Base-by-base conservation (phyloP, 2,888 invertebrate species). In the Caradrina kadenii region DNA sequence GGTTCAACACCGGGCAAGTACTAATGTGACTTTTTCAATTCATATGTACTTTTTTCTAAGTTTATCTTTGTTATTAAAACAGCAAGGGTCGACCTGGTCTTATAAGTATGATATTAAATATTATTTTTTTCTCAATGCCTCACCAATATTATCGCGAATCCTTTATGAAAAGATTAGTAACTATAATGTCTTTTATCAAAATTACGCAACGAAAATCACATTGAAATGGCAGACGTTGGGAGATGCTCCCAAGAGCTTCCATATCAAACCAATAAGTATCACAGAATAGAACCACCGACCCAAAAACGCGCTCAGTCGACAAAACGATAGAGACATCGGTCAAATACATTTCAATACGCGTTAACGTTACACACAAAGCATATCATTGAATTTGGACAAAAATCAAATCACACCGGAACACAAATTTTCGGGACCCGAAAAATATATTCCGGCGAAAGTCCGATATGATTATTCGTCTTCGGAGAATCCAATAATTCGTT, bases 401-500 rank as follows among this genome's bases (percentile, higher is more conserved):
- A 88, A 87, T 88, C 87, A 87, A 88, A 89, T 86, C 76, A 75
- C 56, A 63, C 65, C 63, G 72, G 77, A 73, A 80, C 52, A 65
- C 61, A 77, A 80, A 80, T 63, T 75, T 82, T 77, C n/a, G 73
- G 63, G 39, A 59, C 72, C 76, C 55, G 68, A 84, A 83, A 81
- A 83, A 81, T 79, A 83, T 83, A 93, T 93, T 90, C 91, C 80
- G 83, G 82, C 76, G 82, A 87, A 90, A 87, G 90, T 91, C 89
- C 89, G 90, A 91, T 90, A 90, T 88, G 88, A 89, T 89, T 88
- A 89, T 89, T 86, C 89, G 90, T 87, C 89, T 90, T 90, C 91
- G 72, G 84, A 87, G 91, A 90, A 92, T 93, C 93, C 92, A 94
- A 94, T 94, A 93, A 94, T 94, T 94, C 93, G 92, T 93, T 92